phyloP scores from a whole-genome alignment of 2,888 invertebrate genomes.

The Dicyrtoma fusca region DNA sequence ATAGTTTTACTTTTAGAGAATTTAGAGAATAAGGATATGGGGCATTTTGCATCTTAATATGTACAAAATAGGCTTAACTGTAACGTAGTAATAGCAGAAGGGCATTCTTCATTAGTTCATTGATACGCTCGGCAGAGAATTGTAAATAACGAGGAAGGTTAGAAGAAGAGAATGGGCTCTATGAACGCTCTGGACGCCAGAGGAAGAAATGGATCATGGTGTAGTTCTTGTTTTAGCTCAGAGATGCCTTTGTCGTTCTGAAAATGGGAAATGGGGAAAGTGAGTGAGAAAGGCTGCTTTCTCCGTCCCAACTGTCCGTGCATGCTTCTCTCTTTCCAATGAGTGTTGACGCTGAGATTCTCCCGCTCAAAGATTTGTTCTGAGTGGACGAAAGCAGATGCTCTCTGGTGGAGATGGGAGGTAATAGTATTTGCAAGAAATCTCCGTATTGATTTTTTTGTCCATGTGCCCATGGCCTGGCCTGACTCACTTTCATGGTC shows the following conservation, averaged over 20 bases:
- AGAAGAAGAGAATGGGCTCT: too few relatives aligned
- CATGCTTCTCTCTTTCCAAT: background rate
- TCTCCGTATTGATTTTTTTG: constrained; percentile 35
- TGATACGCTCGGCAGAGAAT: too few relatives aligned
- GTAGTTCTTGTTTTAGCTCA: background rate
- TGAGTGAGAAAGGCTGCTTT: background rate
- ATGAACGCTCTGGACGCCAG: background rate
- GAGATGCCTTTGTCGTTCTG: background rate
- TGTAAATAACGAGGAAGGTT: background rate
- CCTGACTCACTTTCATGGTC: background rate
- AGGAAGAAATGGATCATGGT: background rate
- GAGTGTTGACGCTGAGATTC: background rate
- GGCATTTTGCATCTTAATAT: too few relatives aligned
- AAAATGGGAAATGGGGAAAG: background rate
- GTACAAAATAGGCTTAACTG: too few relatives aligned
- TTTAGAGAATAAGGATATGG: too few relatives aligned
- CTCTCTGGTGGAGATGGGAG: constrained; percentile 31
- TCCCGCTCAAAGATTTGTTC: background rate
- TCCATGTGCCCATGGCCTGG: background rate
- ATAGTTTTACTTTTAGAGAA: too few relatives aligned
- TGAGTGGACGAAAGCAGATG: constrained; percentile 14
- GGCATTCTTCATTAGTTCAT: too few relatives aligned
- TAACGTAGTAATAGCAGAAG: too few relatives aligned
- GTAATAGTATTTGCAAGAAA: constrained; percentile 26
- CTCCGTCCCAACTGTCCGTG: background rate